Conservation (phyloP, 2,888 invertebrate species). For the Hyppa rectilinea region DNA sequence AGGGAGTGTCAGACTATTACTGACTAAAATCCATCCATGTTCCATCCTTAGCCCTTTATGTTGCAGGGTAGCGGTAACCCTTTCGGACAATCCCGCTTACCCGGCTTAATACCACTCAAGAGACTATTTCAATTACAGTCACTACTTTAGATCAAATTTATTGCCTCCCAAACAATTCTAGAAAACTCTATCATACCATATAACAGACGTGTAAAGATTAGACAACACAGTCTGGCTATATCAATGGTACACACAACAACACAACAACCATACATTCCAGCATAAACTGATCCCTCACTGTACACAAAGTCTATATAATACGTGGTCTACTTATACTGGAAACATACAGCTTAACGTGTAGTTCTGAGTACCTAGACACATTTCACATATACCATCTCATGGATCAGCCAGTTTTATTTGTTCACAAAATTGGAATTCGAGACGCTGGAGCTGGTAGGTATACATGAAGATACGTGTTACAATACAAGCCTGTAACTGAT, state of each 20-base stretch:
- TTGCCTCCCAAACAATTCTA: slow-evolving; percentile 17
- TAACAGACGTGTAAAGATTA: slow-evolving; percentile 58
- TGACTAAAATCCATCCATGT: no score
- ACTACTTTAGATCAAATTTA: slow-evolving; percentile 23
- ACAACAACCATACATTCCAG: background rate
- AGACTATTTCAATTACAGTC: slow-evolving; percentile 13
- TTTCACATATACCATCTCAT: slow-evolving; percentile 67
- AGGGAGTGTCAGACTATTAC: no score
- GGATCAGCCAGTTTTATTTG: slow-evolving; percentile 76
- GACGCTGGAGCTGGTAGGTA: slow-evolving; percentile 59
- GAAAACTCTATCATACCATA: slow-evolving; percentile 11
- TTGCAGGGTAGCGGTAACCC: no score
- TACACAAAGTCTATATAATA: background rate
- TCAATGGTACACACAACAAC: slow-evolving; percentile 29
- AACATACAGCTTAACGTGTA: background rate
- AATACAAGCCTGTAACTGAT: slow-evolving; percentile 56
- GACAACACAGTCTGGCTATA: slow-evolving; percentile 55
- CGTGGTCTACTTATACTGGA: background rate
- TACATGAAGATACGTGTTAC: slow-evolving; percentile 54
- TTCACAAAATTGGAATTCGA: slow-evolving; percentile 79
- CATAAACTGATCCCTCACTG: background rate
- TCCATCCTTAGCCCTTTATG: no score
- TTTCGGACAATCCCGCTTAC: no score
- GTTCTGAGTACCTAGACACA: slow-evolving; percentile 70
- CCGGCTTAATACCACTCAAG: no score